A percentile compares a stretch with the other conserved stretches of the same genome.
Conservation (phyloP, 1,140 invertebrate species). For the Temnothorax nylanderi region DNA sequence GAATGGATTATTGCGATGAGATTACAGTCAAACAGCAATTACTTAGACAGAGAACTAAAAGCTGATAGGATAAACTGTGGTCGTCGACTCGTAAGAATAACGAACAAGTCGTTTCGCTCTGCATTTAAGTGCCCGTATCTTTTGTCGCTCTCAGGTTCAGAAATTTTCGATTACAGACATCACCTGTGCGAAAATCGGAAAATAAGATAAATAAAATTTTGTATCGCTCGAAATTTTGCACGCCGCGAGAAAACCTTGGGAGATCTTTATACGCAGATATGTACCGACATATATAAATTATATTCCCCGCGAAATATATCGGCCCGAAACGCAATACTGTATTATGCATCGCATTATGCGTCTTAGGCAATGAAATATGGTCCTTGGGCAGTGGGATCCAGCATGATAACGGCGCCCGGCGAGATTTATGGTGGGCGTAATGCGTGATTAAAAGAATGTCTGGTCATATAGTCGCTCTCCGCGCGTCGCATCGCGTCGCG, state of each 20-base stretch:
- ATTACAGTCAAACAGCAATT: conserved; percentile 27
- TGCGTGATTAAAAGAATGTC: conserved; percentile 56
- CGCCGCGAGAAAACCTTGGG: neutral
- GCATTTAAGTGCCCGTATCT: neutral
- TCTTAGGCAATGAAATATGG: conserved; percentile 56
- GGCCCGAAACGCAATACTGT: conserved; percentile 19
- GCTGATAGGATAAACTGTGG: neutral
- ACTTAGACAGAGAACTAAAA: neutral
- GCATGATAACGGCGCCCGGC: neutral
- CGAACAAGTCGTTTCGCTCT: neutral
- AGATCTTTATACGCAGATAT: neutral
- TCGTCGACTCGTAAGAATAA: conserved; percentile 12
- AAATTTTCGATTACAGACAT: neutral
- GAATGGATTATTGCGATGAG: conserved; percentile 19
- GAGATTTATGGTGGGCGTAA: conserved; percentile 54
- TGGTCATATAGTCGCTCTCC: conserved; percentile 6
- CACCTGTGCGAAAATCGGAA: neutral
- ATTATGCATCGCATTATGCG: conserved; percentile 41
- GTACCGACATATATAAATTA: conserved; percentile 8
- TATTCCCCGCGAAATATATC: conserved; percentile 3
- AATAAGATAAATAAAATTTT: neutral
- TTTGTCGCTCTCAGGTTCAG: neutral
- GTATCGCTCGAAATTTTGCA: neutral
- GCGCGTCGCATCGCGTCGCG: conserved; percentile 19
- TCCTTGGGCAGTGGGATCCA: conserved; percentile 20